A percentile compares a stretch with the other conserved stretches of the same genome.
Evolutionary conservation across 2,113 vertebrate species (phyloP).

Genomic region (Coracopsis vasa): DNA sequence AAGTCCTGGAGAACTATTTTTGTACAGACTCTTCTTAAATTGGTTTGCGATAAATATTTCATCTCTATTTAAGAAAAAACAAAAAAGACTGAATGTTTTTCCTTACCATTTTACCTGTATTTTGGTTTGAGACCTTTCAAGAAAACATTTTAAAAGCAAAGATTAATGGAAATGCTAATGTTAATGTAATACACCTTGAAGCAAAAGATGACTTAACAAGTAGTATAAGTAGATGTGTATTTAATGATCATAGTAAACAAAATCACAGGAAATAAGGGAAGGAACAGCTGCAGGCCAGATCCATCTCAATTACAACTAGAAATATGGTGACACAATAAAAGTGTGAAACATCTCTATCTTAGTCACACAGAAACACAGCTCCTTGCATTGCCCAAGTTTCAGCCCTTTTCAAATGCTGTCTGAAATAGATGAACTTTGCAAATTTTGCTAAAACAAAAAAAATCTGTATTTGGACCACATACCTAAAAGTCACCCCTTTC

Average conservation of each 20-base stretch:
- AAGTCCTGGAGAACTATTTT: background rate
- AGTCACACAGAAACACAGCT: background rate
- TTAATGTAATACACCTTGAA: background rate
- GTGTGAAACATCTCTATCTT: background rate
- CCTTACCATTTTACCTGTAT: background rate
- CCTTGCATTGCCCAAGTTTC: background rate
- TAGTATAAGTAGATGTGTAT: background rate
- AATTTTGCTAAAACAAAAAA: background rate
- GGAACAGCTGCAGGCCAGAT: background rate
- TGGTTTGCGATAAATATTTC: background rate
- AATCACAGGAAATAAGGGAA: background rate
- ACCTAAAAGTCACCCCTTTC: background rate
- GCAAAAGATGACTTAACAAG: background rate
- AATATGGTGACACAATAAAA: background rate
- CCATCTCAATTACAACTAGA: background rate
- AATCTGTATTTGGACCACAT: background rate
- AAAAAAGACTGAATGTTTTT: background rate
- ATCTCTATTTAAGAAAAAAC: background rate
- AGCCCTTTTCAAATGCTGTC: background rate
- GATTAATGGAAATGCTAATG: background rate
- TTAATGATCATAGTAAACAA: background rate
- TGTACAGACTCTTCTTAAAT: background rate
- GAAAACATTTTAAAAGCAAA: background rate
- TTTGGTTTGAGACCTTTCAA: background rate
- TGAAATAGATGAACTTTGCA: background rate